Base-by-base conservation (phyloP, 2,797 vertebrate genomes). In the Eupleurogrammus muticus region DNA sequence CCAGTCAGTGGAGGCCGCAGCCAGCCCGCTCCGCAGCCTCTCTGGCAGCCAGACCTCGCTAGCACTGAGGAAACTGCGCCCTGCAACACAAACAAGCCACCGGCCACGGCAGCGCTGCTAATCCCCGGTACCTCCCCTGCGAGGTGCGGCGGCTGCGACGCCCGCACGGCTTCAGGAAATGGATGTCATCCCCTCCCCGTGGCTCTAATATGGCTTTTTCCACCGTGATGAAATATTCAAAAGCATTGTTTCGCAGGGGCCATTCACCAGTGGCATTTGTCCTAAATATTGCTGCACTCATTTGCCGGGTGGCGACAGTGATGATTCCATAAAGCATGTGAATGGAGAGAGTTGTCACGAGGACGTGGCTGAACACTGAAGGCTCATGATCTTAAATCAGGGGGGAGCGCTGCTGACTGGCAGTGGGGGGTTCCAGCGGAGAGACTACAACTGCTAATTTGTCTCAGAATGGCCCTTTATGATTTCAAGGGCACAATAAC, bases 241-340 rank as follows among this genome's bases (percentile, higher is more conserved):
- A 76, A 80, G 82, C 83, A 82, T 90, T 88, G 86, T 87, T 88
- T 85, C 68, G 20, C 56, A n/a, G 0, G 66, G 82, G 73, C 77
- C 65, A 64, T 81, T 83, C 73, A 2, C 34, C 75, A 28, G 75
- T 75, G 73, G 79, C 76, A 83, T 92, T 86, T 77, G 83, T 89
- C 82, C 86, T 78, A 86, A 90, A 88, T 90, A 92, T 92, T 87
- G 87, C 87, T 36, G 73, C 14, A 74, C 86, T 91, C 83, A 79
- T 91, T 87, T 83, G 81, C 81, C 64, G 84, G 85, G 82, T 66
- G 76, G 83, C 65, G 85, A 87, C 84, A 72, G 70, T 90, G 89
- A 93, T 91, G 92, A 86, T 92, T 93, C 91, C 89, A 94, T 94
- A 94, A 94, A 94, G 78, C 89, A 93, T 74, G 32, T 54, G 87